Base-by-base conservation (phyloP, 2,888 invertebrate genomes). In the Girardia tigrina region DNA sequence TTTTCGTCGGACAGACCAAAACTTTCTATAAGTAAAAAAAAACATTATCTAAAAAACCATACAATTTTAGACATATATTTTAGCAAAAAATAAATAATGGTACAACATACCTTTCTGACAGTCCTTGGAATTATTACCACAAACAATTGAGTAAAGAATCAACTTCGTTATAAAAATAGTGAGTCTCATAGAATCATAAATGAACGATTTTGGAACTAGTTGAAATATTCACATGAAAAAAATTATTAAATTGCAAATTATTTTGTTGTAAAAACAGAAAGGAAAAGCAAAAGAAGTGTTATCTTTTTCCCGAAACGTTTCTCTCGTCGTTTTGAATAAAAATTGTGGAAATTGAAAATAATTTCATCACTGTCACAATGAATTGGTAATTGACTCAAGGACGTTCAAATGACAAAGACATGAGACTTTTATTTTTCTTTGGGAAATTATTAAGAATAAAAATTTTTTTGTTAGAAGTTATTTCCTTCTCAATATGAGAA, bases 1-100 rank as follows among this genome's bases (percentile, higher is more conserved):
- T 84, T 84, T 79, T 84, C 84, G 73, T 81, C 80, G 1, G 83
- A 84, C 78, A 82, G 79, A 72, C 81, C 80, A n/a, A 80, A 78
- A 0, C 80, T 78, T 23, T 80, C 82, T 82, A 78, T 70, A 71
- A 77, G 0, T 12, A 36, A 36, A 36, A 12, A 36, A 36, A 8
- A 36, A 36, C 8, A 12, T 36, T 16, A 36, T 36, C 36, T 16
- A 36, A 36, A 12, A 36, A 36, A 36, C 8, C 8, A 36, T 36
- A 12, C 36, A 36, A 36, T 12, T 36, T 36, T 36, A 36, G 36
- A 8, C 16, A 36, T 36, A 36, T 36, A 36, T 36, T 36, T n/a
- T n/a, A n/a, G n/a, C n/a, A 36, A 36, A 36, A 12, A 36, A 36
- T 12, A 36, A 36, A 36, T 12, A 36, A 12, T 16, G 12, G 16